Evolutionary conservation across 2,888 invertebrate genomes (phyloP).

Genomic region (Eurytoma adleriae): DNA sequence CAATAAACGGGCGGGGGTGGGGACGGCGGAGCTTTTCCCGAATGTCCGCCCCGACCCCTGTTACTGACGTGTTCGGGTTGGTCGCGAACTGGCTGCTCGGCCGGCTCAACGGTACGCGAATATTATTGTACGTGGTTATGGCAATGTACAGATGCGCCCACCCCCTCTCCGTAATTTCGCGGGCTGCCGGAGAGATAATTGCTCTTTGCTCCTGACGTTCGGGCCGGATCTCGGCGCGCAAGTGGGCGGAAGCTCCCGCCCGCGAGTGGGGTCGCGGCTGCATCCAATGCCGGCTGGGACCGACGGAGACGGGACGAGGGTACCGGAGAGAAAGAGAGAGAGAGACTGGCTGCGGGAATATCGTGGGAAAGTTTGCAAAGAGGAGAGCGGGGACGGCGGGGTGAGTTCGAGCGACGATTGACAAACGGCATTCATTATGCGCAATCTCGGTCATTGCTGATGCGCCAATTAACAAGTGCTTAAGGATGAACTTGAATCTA

Average conservation of each 20-base stretch:
- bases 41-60: slow-evolving; percentile 46
- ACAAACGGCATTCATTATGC: slow-evolving; percentile 25
- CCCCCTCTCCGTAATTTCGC: slow-evolving; percentile 59
- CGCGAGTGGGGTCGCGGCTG: not conserved
- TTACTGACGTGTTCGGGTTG: slow-evolving; percentile 56
- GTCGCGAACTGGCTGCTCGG: slow-evolving; percentile 25
- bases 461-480: slow-evolving; percentile 37
- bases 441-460: slow-evolving; percentile 11
- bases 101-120: slow-evolving; percentile 52
- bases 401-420: not conserved
- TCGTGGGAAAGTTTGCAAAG: not conserved
- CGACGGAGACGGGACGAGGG: slow-evolving; percentile 23
- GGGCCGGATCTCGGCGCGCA: slow-evolving; percentile 15
- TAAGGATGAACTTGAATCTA: slow-evolving; percentile 2
- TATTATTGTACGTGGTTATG: slow-evolving; percentile 59
- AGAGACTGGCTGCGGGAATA: not conserved
- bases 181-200: slow-evolving; percentile 61
- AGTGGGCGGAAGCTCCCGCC: slow-evolving; percentile 30
- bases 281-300: not conserved
- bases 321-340: slow-evolving; percentile 1
- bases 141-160: slow-evolving; percentile 55
- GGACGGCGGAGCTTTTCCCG: slow-evolving; percentile 36
- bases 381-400: not conserved
- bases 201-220: slow-evolving; percentile 64
- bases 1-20: not conserved